Evolutionary conservation across 2,797 vertebrate species (phyloP), one percentile per base, ranked within the genome.

Genomic region (Melanotaenia nigrans): DNA sequence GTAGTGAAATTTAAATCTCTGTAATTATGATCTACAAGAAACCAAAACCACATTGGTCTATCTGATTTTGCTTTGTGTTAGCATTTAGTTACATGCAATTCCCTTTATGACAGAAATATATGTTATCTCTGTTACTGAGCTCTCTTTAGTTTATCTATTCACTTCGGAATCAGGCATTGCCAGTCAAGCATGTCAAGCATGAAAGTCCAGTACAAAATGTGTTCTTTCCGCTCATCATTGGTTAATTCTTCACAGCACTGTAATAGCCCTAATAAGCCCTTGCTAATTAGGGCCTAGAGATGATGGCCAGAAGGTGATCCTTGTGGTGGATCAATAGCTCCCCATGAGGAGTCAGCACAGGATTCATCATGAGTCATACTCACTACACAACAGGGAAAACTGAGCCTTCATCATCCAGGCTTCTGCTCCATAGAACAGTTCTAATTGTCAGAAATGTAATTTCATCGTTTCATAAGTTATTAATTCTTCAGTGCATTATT

Each of bases 271-370:
- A 92, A 90, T 92, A 92, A 92, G 85, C 79, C 83, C 73, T 61
- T 81, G 87, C 86, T 93, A 92, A 94, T 92, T 90, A 94, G 85
- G 32, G 87, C 87, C 79, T 63, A 71, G 83, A 88, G 90, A 90
- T 87, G 88, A 86, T 85, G 85, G 77, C 85, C 85, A 90, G 87
- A 86, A 92, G 91, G 89, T 92, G 89, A 92, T 92, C 86, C 90
- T 58, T 54, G 65, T 71, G 58, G 83, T 74, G 78, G 87, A 92
- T 93, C 92, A 73, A 93, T 93, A 90, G 62, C 86, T 85, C 81
- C 83, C 88, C 86, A 77, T 12, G 65, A 87, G 63, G 82, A 91
- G 82, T 93, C 88, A 90, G 85, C 85, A 77, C 73, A 54, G 68
- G 85, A 85, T 86, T 91, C 88, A 87, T 87, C 80, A 77, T 91